Evolutionary conservation across 1,140 invertebrate genomes (phyloP).

Genomic region (Palaemon carinicauda): DNA sequence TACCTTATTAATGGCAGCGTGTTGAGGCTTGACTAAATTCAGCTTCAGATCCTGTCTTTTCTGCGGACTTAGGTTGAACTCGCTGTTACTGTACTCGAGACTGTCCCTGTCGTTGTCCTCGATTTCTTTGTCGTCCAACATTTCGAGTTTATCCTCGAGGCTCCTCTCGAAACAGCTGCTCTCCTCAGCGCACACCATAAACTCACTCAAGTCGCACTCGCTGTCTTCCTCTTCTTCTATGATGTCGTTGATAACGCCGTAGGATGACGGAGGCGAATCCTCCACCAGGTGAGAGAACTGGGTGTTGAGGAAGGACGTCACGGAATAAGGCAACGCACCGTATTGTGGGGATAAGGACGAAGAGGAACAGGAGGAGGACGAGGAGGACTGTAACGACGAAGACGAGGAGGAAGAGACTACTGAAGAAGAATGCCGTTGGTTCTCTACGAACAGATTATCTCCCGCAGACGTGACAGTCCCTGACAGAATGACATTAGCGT

Average conservation of each 20-base stretch:
- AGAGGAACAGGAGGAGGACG: no score
- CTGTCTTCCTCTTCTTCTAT: slow-evolving; percentile 30
- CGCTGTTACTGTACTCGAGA: not conserved
- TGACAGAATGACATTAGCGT: no score
- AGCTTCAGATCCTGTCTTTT: slow-evolving; percentile 19
- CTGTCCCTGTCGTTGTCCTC: not conserved
- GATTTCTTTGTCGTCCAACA: not conserved
- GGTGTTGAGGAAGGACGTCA: not conserved
- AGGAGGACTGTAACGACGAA: no score
- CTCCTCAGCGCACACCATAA: not conserved
- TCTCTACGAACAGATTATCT: no score
- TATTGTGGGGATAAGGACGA: no score
- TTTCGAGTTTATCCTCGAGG: slow-evolving; percentile 41
- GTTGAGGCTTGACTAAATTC: slow-evolving; percentile 11
- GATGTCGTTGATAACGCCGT: slow-evolving; percentile 3
- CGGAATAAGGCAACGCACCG: not conserved
- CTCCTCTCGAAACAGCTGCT: slow-evolving; percentile 23
- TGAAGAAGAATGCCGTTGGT: no score
- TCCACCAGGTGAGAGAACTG: not conserved
- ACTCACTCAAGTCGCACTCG: slow-evolving; percentile 33
- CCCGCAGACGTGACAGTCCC: no score
- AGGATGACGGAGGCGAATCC: not conserved
- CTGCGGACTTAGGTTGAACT: not conserved
- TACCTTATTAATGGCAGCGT: slow-evolving; percentile 3
- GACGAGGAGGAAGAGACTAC: no score